These are phyloP conservation scores for Turritopsis rubra DNA, from an alignment of 30 jellyfish, hydroid and myxozoan genomes.

Conservation along the genomic window DNA sequence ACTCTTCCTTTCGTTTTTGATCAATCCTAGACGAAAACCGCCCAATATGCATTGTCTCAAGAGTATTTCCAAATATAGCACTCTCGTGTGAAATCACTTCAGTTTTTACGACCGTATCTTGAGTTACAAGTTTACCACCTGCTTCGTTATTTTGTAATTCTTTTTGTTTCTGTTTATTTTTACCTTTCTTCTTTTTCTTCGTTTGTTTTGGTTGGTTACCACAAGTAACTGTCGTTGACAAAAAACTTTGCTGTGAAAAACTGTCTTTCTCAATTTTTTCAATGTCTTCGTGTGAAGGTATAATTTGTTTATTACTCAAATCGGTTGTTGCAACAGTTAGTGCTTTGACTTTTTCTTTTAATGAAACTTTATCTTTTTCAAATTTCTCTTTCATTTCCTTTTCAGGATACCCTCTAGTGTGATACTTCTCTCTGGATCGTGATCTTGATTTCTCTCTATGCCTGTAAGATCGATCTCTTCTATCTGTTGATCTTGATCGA, in stretches of 20 bases:
- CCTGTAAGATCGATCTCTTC: slow-evolving; percentile 8
- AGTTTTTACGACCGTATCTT: neutral
- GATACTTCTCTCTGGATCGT: neutral
- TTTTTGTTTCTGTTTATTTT: slow-evolving; percentile 5
- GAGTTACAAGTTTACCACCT: neutral
- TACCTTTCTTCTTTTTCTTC: slow-evolving; percentile 28
- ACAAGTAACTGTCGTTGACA: slow-evolving; percentile 2
- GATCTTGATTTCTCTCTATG: slow-evolving; percentile 7
- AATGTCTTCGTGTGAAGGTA: slow-evolving; percentile 24
- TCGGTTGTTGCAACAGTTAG: slow-evolving; percentile 4
- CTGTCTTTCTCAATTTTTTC: slow-evolving; percentile 28
- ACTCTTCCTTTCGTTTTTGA: slow-evolving; percentile 14
- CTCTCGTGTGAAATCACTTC: slow-evolving; percentile 25
- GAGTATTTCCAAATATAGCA: slow-evolving; percentile 33
- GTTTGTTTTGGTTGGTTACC: slow-evolving; percentile 17
- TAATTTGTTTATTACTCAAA: slow-evolving; percentile 7
- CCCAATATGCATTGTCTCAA: slow-evolving; percentile 32
- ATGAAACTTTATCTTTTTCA: neutral
- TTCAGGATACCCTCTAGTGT: neutral
- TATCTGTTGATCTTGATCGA: slow-evolving; percentile 20
- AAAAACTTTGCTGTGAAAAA: slow-evolving; percentile 22
- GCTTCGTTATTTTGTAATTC: neutral
- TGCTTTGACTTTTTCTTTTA: slow-evolving; percentile 29
- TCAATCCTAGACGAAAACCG: slow-evolving; percentile 17
- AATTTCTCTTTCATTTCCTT: neutral